phyloP scores from a whole-genome alignment of 2,113 vertebrate species.

The Poecilia latipinna region DNA sequence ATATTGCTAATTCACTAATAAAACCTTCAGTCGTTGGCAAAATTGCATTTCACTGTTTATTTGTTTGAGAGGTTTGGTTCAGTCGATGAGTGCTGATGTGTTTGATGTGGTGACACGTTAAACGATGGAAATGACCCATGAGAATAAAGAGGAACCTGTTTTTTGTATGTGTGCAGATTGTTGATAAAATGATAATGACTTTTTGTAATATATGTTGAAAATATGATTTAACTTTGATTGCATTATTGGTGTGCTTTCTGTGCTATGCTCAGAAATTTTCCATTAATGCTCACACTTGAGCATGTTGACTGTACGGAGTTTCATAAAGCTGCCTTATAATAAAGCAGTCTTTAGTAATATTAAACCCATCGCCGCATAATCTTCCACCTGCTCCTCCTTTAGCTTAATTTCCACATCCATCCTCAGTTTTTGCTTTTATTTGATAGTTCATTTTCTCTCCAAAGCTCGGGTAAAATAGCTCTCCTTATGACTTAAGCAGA shows the following conservation, averaged over 20 bases:
- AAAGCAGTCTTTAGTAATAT: slow-evolving; percentile 32
- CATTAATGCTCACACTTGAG: slow-evolving; percentile 13
- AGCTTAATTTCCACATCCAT: slow-evolving; percentile 55
- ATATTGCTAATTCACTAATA: neutral
- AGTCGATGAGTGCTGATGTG: slow-evolving; percentile 64
- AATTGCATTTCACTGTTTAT: slow-evolving; percentile 1
- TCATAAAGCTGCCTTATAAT: slow-evolving; percentile 37
- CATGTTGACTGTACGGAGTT: slow-evolving; percentile 24
- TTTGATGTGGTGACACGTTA: slow-evolving; percentile 77
- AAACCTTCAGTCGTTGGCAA: neutral
- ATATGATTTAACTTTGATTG: neutral
- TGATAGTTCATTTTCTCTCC: slow-evolving; percentile 48
- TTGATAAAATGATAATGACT: neutral
- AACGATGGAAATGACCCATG: slow-evolving; percentile 72
- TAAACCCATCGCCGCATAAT: slow-evolving; percentile 37
- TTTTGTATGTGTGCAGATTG: slow-evolving; percentile 19
- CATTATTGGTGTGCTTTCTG: neutral
- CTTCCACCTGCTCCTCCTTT: slow-evolving; percentile 26
- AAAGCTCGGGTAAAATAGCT: slow-evolving; percentile 64
- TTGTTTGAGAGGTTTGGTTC: slow-evolving; percentile 17
- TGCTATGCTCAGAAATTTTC: neutral
- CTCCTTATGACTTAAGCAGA: slow-evolving; percentile 71
- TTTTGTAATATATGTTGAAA: neutral
- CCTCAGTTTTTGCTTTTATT: slow-evolving; percentile 48
- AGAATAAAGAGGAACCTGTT: slow-evolving; percentile 49